Evolutionary conservation across 2,888 invertebrate genomes (phyloP), one percentile per base, ranked within the genome.

Genomic region (Coecobrya sp.): DNA sequence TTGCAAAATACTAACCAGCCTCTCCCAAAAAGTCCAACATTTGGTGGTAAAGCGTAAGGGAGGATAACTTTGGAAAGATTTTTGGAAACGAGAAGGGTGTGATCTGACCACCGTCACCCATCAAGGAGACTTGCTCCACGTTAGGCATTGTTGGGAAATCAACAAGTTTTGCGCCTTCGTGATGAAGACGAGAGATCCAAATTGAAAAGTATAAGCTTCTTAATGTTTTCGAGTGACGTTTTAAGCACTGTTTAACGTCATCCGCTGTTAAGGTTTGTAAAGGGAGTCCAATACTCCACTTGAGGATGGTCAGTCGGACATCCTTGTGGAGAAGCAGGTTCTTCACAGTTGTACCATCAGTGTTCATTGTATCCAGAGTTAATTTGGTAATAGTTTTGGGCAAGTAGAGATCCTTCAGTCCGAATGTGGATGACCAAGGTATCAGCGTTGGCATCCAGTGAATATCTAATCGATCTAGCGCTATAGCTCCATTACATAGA

Each of bases 371-470:
- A 30, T 91, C 91, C 10, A 91, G 19, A 4, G 91, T 91, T 30
- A 91, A 22, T 27, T 91, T 91, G 0, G 86, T 91, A 13, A 91
- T 86, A 4, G 86, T 86, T 52, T 76, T 91, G 10, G 91, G 91
- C n/a, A 86, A 42, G 42, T 59, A 91, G 62, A 91, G 62, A 91
- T 91, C 91, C n/a, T 91, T 91, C 65, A 91, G 68, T 91, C 91
- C 91, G 36, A 90, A 90, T 7, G 90, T 90, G 0, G 85, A 85
- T 7, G 90, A 90, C 90, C 90, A 90, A 3, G 85, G 90, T 16
- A 90, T 90, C 13, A 90, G 49, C 8, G 90, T 90, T 4, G 90
- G 90, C 85, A 90, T 85, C 90, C 90, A 90, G 62, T 90, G 90
- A 79, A 91, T 79, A 36, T 91, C 86, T 22, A 91, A 36, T 4